These are phyloP conservation scores for Spodoptera exigua DNA, from an alignment of 2,888 invertebrate genomes.

Conservation along the genomic window DNA sequence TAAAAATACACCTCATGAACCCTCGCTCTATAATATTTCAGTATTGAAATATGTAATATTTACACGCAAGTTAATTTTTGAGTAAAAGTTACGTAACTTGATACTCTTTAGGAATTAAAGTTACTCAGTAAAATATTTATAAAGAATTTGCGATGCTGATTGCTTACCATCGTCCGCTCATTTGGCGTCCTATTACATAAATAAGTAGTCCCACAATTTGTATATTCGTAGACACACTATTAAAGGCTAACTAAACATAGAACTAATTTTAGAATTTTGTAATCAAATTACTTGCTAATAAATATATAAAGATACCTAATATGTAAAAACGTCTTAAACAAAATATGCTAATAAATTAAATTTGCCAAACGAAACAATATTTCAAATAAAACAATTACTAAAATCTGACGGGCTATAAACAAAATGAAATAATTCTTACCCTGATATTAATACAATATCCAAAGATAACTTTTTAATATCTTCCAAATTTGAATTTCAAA, in stretches of 20 bases:
- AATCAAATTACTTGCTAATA: too few relatives aligned
- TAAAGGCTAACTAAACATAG: too few relatives aligned
- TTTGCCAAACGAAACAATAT: not conserved
- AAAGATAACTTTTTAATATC: slow-evolving; percentile 25
- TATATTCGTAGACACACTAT: too few relatives aligned
- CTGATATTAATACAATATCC: not conserved
- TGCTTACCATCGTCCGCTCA: too few relatives aligned
- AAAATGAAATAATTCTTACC: not conserved
- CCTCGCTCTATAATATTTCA: not conserved
- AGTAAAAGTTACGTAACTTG: not conserved
- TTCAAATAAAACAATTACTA: too few relatives aligned
- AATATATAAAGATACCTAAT: too few relatives aligned
- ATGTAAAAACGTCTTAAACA: not conserved
- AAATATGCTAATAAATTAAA: not conserved
- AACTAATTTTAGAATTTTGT: too few relatives aligned
- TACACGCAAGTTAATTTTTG: slow-evolving; percentile 6
- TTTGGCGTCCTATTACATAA: too few relatives aligned
- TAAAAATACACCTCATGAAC: not conserved
- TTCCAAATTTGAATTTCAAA: slow-evolving; percentile 16
- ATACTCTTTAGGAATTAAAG: not conserved
- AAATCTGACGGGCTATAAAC: too few relatives aligned
- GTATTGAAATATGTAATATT: slow-evolving; percentile 8
- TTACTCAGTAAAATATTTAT: too few relatives aligned
- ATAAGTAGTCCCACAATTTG: too few relatives aligned
- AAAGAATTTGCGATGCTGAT: too few relatives aligned